phyloP scores from a whole-genome alignment of 2,797 vertebrate genomes.

The Melopsittacus undulatus region DNA sequence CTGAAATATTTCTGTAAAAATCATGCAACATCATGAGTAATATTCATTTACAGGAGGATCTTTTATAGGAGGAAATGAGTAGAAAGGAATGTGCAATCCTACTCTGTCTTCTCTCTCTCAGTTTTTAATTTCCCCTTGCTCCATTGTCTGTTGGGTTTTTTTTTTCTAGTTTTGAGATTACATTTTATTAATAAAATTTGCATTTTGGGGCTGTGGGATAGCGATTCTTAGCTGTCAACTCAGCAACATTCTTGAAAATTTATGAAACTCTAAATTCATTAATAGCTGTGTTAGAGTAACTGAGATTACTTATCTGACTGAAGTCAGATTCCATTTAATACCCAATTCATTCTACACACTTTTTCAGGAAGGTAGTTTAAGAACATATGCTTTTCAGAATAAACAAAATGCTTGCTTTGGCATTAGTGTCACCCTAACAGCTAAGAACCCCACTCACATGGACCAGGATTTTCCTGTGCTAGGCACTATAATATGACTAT shows the following conservation, averaged over 20 bases:
- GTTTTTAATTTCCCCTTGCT: not conserved
- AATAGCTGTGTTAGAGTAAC: not conserved
- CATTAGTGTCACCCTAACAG: not conserved
- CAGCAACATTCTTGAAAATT: not conserved
- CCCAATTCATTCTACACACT: not conserved
- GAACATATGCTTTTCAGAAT: not conserved
- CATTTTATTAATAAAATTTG: not conserved
- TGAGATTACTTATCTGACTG: not conserved
- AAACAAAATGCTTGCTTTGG: not conserved
- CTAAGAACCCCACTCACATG: not conserved
- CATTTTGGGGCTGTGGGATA: not conserved
- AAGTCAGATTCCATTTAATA: not conserved
- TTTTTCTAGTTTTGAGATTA: not conserved
- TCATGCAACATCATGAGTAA: not conserved
- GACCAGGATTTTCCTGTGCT: not conserved
- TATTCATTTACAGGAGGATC: not conserved
- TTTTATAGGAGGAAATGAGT: not conserved
- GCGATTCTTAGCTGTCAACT: not conserved
- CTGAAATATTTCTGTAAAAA: not conserved
- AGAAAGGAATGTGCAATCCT: not conserved
- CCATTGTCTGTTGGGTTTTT: not conserved
- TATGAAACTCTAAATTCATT: not conserved
- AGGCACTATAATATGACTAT: not conserved
- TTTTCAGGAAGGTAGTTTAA: not conserved
- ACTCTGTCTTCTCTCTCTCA: not conserved